These are phyloP conservation scores for Muscicapa adusta DNA, from an alignment of 2,113 vertebrate genomes.

Conservation along the genomic window DNA sequence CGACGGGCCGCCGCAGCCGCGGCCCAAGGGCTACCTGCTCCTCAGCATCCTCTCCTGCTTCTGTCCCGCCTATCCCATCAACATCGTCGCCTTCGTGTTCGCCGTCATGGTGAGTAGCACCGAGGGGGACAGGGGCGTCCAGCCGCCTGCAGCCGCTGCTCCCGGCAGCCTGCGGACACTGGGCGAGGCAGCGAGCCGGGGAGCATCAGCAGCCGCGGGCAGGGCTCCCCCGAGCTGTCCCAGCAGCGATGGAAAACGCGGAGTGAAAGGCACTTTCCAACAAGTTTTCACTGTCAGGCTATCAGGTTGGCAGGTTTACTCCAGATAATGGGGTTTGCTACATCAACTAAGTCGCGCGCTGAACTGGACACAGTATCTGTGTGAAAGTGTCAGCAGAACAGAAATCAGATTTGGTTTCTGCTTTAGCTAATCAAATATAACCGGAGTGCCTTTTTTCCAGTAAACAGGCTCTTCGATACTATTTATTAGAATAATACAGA, in stretches of 20 bases:
- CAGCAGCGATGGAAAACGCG: neutral
- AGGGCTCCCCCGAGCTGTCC: neutral
- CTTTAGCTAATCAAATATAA: neutral
- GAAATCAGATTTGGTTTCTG: neutral
- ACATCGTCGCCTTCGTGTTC: slow-evolving; percentile 84
- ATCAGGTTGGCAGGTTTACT: neutral
- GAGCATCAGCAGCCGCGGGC: neutral
- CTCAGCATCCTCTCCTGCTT: slow-evolving; percentile 85
- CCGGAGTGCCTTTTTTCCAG: neutral
- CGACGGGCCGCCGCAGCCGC: slow-evolving; percentile 57
- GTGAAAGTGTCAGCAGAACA: neutral
- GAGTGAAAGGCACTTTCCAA: neutral
- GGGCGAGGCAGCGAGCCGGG: neutral
- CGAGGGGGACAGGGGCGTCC: neutral
- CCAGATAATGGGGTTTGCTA: neutral
- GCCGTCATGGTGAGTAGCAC: slow-evolving; percentile 81
- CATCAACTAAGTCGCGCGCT: neutral
- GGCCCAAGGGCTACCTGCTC: slow-evolving; percentile 76
- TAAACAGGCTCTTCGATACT: neutral
- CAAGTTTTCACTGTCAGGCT: neutral
- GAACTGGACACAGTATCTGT: neutral
- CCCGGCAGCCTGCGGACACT: neutral
- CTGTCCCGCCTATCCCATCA: slow-evolving; percentile 85
- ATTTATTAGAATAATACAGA: neutral
- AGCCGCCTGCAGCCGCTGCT: neutral